A percentile compares a stretch with the other conserved stretches of the same genome.
Conservation (phyloP, 2,797 vertebrate genomes). For the Thunnus albacares region DNA sequence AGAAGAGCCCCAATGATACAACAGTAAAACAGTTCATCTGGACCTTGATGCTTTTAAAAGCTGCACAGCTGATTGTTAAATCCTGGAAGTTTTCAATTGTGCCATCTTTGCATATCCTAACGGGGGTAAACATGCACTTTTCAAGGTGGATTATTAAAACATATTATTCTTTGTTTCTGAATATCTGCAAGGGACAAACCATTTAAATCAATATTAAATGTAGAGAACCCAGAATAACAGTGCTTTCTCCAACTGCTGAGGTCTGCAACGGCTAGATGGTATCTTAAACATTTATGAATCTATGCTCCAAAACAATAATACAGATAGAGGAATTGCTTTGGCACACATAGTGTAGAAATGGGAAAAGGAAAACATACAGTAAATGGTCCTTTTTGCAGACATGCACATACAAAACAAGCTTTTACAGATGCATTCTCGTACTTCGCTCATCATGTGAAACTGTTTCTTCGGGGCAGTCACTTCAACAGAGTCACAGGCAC, state of each 20-base stretch:
- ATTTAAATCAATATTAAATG: conserved; percentile 4
- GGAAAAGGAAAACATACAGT: conserved; percentile 36
- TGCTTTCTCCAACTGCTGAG: neutral
- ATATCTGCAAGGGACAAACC: conserved; percentile 4
- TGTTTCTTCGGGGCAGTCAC: conserved; percentile 29
- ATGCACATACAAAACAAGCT: conserved; percentile 54
- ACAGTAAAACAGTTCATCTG: conserved; percentile 51
- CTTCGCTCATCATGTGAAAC: conserved; percentile 40
- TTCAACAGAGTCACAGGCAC: conserved; percentile 60
- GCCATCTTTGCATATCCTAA: conserved; percentile 38
- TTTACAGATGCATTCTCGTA: conserved; percentile 25
- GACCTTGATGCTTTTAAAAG: conserved; percentile 62
- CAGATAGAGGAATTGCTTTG: conserved; percentile 46
- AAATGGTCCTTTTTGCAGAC: conserved; percentile 64
- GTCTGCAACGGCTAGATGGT: conserved; percentile 3
- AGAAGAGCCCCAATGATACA: conserved; percentile 49
- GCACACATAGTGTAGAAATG: conserved; percentile 48
- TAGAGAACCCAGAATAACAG: conserved; percentile 15
- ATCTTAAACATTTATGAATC: conserved; percentile 12
- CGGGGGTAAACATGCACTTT: conserved; percentile 29
- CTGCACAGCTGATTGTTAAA: conserved; percentile 44
- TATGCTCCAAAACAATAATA: conserved; percentile 23
- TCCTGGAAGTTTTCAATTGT: conserved; percentile 34
- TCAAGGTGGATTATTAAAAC: conserved; percentile 17
- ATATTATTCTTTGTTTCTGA: conserved; percentile 3